Percentiles rank a stretch among this genome's conserved stretches.
These are phyloP conservation scores for Chaunax sp. DNA, from an alignment of 2,797 vertebrate species.

Conservation along the genomic window DNA sequence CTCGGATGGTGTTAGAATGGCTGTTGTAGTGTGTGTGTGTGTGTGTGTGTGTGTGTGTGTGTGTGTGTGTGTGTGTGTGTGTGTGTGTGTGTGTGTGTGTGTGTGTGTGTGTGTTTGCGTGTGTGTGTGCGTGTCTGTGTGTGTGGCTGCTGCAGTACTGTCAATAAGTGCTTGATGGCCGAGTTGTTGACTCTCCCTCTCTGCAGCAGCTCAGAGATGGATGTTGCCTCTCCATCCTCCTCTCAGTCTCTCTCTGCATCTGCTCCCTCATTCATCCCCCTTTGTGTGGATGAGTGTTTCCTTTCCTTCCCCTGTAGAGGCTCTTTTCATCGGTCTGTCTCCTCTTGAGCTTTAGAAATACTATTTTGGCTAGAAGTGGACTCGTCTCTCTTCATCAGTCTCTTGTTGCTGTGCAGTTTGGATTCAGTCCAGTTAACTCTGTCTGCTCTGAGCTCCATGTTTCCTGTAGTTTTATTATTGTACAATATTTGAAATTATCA, in stretches of 20 bases:
- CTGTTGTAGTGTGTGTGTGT: too few relatives aligned
- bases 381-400: conserved; percentile 11
- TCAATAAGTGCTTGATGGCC: conserved; percentile 69
- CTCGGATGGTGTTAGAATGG: too few relatives aligned
- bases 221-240: conserved; percentile 41
- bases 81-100: too few relatives aligned
- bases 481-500: not conserved
- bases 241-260: conserved; percentile 35
- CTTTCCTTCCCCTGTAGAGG: conserved; percentile 29
- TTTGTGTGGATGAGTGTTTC: conserved; percentile 43
- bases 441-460: not conserved
- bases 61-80: too few relatives aligned
- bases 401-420: conserved; percentile 7
- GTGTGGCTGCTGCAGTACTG: conserved; percentile 70
- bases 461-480: not conserved
- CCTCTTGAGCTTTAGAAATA: conserved; percentile 32
- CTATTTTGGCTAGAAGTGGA: conserved; percentile 13
- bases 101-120: conserved; percentile 49
- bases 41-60: too few relatives aligned
- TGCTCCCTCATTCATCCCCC: not conserved
- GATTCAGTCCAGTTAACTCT: conserved; percentile 4
- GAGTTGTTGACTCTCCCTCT: conserved; percentile 39
- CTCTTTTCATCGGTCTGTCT: conserved; percentile 16
- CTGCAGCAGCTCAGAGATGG: conserved; percentile 50
- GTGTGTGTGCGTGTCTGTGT: conserved; percentile 11